Evolutionary conservation across 2,797 vertebrate species (phyloP), one percentile per base, ranked within the genome.

Genomic region (Acanthornis magna): DNA sequence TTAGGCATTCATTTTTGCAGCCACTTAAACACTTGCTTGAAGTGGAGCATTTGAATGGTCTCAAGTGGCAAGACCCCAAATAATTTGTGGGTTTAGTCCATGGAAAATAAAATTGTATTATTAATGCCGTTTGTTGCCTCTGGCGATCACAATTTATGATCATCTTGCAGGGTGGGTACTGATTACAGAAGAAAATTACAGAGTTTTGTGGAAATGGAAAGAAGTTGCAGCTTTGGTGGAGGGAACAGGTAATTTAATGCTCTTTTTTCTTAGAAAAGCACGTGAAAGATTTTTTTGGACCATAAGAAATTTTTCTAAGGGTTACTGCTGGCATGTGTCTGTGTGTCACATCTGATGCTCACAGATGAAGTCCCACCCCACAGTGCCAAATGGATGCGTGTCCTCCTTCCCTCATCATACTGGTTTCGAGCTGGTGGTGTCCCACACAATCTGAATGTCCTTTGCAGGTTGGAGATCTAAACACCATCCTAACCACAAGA

Each of bases 1-100:
- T 80, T 83, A 65, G 50, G 34, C 50, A 77, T 85, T 89, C 32
- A 27, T 65, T 80, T 93, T 73, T 92, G 34, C 42, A 76, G 71
- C 32, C 82, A 54, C 58, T 79, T 85, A 83, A 94, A 70, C 22
- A 79, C 40, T 53, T 57, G 11, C 51, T 73, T 87, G 26, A 85
- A 87, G 68, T n/a, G 45, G 42, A 88, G 68, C 32, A 80, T 74
- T 92, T 77, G 65, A 89, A 80, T 5, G 3, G 34, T 85, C 65
- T 91, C 76, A 74, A 87, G 87, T 43, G 93, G 36, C 27, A 61
- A 72, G 53, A 89, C 53, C 72, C 53, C 45, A 54, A 26, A 54
- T 80, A 68, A 80, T 83, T 61, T 77, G 79, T 61, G 27, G 42
- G 38, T 57, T 85, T 71, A 83, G 38, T 61, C 42, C 50, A 65